phyloP scores from a whole-genome alignment of 2,888 invertebrate species.

The Sinohyriopsis cumingii region DNA sequence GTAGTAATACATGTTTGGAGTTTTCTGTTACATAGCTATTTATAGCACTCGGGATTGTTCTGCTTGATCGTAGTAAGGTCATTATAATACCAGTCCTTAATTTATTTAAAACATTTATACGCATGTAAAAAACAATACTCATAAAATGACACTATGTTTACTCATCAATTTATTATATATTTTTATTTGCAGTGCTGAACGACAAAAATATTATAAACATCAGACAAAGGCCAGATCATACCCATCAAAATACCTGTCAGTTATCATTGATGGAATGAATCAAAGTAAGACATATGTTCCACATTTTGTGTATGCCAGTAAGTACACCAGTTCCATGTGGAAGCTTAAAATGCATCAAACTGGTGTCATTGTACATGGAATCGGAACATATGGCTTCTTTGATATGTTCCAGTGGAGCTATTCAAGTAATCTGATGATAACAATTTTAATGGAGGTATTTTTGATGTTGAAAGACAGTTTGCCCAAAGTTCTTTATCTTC shows the following conservation, averaged over 20 bases:
- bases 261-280: conserved; percentile 11
- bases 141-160: not conserved
- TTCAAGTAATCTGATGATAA: not conserved
- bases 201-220: conserved; percentile 9
- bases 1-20: no score
- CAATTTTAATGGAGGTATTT: not conserved
- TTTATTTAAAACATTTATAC: no score
- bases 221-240: conserved; percentile 1
- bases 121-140: not conserved
- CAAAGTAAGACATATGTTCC: conserved; percentile 9
- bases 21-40: no score
- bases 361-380: no score
- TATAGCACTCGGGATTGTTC: no score
- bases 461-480: not conserved
- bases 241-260: conserved; percentile 3
- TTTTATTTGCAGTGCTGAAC: no score
- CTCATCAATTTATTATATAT: not conserved
- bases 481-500: conserved; percentile 2
- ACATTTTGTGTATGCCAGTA: not conserved
- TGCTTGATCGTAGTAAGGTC: no score
- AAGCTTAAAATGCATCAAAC: conserved; percentile 5
- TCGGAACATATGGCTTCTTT: conserved; percentile 9
- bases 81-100: no score
- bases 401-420: conserved; percentile 4
- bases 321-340: conserved; percentile 2